phyloP scores from a whole-genome alignment of 2,888 invertebrate species.

The Axea sp. region DNA sequence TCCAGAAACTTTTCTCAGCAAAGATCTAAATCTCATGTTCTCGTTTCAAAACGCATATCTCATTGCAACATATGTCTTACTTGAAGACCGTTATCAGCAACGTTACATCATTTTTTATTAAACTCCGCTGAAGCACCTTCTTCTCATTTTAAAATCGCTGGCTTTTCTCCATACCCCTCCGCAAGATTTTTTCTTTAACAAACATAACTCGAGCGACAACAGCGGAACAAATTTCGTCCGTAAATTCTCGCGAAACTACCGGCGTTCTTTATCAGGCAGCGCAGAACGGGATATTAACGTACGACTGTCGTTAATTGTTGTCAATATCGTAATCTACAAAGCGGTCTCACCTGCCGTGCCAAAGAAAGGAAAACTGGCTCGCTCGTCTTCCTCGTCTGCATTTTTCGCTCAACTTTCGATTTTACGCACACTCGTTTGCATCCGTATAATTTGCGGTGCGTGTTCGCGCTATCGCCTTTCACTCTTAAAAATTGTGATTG shows the following conservation, averaged over 20 bases:
- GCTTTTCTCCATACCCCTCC: constrained; percentile 1
- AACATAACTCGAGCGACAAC: constrained; percentile 34
- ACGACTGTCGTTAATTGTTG: constrained; percentile 44
- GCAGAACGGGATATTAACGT: constrained; percentile 16
- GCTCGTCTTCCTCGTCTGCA: constrained; percentile 37
- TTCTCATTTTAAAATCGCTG: no score
- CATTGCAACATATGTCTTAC: no score
- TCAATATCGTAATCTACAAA: constrained; percentile 38
- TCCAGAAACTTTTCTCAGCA: no score
- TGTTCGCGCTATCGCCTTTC: constrained; percentile 57
- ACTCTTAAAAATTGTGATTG: constrained; percentile 62
- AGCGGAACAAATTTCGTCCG: constrained; percentile 41
- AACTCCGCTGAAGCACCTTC: no score
- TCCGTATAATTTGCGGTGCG: constrained; percentile 51
- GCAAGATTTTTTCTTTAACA: constrained; percentile 21
- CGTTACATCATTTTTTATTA: not conserved
- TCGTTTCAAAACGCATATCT: no score
- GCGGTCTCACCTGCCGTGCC: constrained; percentile 23
- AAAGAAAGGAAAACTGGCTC: constrained; percentile 46
- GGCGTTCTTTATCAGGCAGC: constrained; percentile 12
- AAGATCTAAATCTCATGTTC: no score
- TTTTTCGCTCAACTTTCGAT: constrained; percentile 59
- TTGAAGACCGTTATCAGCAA: constrained; percentile 2
- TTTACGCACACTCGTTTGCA: constrained; percentile 46
- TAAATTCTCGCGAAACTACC: constrained; percentile 39